Conservation (phyloP, 1,140 invertebrate species). For the Neodiprion lecontei region DNA sequence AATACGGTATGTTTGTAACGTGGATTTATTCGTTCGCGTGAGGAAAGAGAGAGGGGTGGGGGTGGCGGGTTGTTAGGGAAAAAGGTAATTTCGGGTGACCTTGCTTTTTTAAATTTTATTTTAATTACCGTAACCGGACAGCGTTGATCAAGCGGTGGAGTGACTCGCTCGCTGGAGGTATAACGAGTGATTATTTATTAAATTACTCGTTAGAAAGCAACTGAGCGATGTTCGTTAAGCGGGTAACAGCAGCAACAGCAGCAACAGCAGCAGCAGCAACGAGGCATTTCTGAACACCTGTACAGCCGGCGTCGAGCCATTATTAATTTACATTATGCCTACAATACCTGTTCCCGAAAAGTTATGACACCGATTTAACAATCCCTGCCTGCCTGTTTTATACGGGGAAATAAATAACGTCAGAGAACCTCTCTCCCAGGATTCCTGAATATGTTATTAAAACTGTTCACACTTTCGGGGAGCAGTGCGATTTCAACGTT, state of each 20-base stretch:
- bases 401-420: too few species aligned
- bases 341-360: neutral
- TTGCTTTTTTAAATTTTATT: too few species aligned
- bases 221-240: slow-evolving; percentile 3
- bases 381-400: neutral
- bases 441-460: too few species aligned
- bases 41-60: too few species aligned
- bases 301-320: neutral
- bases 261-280: neutral
- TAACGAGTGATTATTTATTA: slow-evolving; percentile 8
- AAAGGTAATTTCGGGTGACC: too few species aligned
- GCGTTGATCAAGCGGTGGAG: neutral
- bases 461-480: too few species aligned
- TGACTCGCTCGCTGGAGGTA: neutral
- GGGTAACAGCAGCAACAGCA: neutral
- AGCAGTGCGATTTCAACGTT: too few species aligned
- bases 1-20: too few species aligned
- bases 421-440: too few species aligned
- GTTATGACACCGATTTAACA: neutral
- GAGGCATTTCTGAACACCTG: too few species aligned
- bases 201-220: neutral
- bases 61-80: too few species aligned
- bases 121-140: neutral
- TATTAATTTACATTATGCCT: neutral
- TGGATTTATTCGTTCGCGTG: too few species aligned